phyloP scores from a whole-genome alignment of 1,140 invertebrate species.

The Diabrotica virgifera region DNA sequence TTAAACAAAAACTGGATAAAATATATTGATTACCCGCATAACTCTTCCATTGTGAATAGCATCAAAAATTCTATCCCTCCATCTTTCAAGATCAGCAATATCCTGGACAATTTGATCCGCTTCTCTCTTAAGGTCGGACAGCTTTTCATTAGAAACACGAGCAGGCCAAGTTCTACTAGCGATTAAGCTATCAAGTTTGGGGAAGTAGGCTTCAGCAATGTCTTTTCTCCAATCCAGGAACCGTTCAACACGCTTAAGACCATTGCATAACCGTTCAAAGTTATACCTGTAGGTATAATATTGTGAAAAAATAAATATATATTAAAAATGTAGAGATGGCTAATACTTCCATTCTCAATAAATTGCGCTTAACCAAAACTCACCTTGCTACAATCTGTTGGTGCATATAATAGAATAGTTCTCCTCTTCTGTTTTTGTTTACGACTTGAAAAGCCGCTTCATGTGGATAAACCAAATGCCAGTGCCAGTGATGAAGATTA shows the following conservation, averaged over 20 bases:
- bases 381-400: too few species aligned
- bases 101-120: conserved; percentile 56
- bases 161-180: conserved; percentile 63
- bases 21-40: conserved; percentile 34
- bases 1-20: conserved; percentile 50
- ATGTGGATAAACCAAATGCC: conserved; percentile 57
- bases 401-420: conserved; percentile 63
- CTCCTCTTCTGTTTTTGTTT: conserved; percentile 67
- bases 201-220: conserved; percentile 70
- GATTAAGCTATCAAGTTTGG: conserved; percentile 66
- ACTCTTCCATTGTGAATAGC: conserved; percentile 68
- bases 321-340: too few species aligned
- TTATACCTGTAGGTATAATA: conserved; percentile 56
- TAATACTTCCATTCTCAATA: too few species aligned
- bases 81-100: conserved; percentile 66
- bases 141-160: conserved; percentile 55
- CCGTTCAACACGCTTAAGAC: conserved; percentile 55
- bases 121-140: conserved; percentile 65
- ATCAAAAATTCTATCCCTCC: conserved; percentile 71
- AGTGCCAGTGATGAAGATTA: conserved; percentile 82
- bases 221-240: conserved; percentile 61
- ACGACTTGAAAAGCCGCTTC: conserved; percentile 54
- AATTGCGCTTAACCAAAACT: not conserved
- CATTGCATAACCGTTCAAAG: conserved; percentile 64
- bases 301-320: too few species aligned